Base-by-base conservation (phyloP, 35 echinoderm and acorn worm genomes). In the Ophioderma brevispina region DNA sequence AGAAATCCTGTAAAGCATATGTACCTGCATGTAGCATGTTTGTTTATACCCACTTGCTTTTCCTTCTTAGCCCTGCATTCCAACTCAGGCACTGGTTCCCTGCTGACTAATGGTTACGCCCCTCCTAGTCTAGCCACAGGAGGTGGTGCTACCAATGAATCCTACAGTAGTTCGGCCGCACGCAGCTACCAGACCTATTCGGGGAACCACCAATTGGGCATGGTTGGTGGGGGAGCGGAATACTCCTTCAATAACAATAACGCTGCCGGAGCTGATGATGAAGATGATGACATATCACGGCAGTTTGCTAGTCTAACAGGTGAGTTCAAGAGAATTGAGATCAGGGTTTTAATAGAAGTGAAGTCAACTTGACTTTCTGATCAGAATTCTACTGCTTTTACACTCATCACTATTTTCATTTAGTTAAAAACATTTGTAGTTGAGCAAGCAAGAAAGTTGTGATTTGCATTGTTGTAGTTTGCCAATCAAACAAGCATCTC, bases 161-260 rank as follows among this genome's bases (percentile, higher is more conserved):
- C 59, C 10, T 70, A 70, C 28, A 8, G n/a, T 4, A 70, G 17
- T 25, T 70, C 59, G n/a, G 59, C 59, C 3, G 10, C 59, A 25
- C 15, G 28, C 3, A 70, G 59, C 59, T 70, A 70, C 28, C 5
- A 6, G 23, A 70, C 1, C n/a, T 70, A 13, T 25, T 15, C 10
- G 2, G 59, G 59, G 59, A 70, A 70, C 23, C 59, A 70, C 10
- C 59, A 30, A 70, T 25, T 70, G 28, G 59, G 59, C 59, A 70
- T 25, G 5, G 36, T 37, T 81, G 52, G 55, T 17, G 52, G 83
- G 15, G 35, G 35, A 25, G 52, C 83, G 1, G 49, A 85, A 13
- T 70, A 64, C 33, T 85, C 83, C 25, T 85, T 63, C 83, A 85
- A 85, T 59, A 85, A 85, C 30, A 85, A 85, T 55, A 85, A 85